A percentile compares a stretch with the other conserved stretches of the same genome.
phyloP scores from a whole-genome alignment of 2,888 invertebrate species.

The Hydraecia micacea region DNA sequence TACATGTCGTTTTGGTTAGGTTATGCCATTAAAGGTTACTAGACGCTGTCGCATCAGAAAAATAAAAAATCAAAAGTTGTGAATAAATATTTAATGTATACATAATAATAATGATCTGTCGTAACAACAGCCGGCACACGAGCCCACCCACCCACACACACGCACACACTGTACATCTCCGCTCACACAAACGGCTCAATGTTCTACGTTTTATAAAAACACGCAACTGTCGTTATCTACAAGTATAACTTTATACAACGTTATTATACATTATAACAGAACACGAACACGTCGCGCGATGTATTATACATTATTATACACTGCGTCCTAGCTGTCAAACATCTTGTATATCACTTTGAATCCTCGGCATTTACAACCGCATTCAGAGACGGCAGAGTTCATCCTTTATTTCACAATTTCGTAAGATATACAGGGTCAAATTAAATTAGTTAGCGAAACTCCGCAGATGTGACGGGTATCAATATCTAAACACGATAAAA shows the following conservation, averaged over 20 bases:
- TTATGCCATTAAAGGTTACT: too few species aligned
- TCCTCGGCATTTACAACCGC: background rate
- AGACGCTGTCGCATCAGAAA: background rate
- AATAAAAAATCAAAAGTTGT: constrained; percentile 37
- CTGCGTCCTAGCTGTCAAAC: background rate
- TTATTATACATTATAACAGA: constrained; percentile 12
- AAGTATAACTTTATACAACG: constrained; percentile 23
- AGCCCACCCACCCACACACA: constrained; percentile 15
- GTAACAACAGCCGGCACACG: constrained; percentile 56
- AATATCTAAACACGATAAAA: background rate
- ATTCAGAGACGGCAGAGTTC: background rate
- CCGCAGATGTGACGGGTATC: background rate
- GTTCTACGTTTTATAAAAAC: constrained; percentile 39
- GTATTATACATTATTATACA: constrained; percentile 17
- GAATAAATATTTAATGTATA: constrained; percentile 75
- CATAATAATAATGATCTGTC: constrained; percentile 64
- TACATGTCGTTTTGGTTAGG: too few species aligned
- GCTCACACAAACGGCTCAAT: constrained; percentile 10
- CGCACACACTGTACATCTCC: background rate
- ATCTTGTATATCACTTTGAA: background rate
- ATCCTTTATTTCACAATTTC: background rate
- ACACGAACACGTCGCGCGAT: background rate
- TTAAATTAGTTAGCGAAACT: background rate
- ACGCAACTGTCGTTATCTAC: constrained; percentile 22
- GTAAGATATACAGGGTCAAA: background rate